Evolutionary conservation across 2,888 invertebrate genomes (phyloP).

Genomic region (Drosophila ustulata): DNA sequence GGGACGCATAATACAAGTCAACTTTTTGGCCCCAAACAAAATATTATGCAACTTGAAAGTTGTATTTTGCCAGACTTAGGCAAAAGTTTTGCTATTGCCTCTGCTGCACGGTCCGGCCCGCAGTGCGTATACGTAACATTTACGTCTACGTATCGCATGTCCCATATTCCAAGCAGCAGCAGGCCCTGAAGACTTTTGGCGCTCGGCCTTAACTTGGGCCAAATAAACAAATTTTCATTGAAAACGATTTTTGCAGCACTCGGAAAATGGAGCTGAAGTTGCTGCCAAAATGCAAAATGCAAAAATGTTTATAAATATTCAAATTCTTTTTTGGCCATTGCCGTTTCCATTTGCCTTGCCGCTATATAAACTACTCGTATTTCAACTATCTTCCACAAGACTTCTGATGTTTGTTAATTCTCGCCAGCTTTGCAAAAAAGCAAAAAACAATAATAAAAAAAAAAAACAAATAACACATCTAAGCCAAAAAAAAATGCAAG

Average conservation of each 20-base stretch:
- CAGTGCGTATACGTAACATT: not conserved
- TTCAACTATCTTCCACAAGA: slow-evolving; percentile 62
- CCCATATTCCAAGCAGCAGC: slow-evolving; percentile 7
- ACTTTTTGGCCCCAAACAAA: slow-evolving; percentile 44
- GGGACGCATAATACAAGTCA: slow-evolving; percentile 61
- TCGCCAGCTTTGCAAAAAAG: slow-evolving; percentile 40
- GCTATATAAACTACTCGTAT: slow-evolving; percentile 48
- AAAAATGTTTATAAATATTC: slow-evolving; percentile 79
- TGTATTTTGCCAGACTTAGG: slow-evolving; percentile 74
- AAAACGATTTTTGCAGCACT: slow-evolving; percentile 45
- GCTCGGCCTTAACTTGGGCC: slow-evolving; percentile 60
- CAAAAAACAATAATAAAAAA: slow-evolving; percentile 21
- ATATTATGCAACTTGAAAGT: slow-evolving; percentile 66
- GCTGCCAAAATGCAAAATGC: slow-evolving; percentile 77
- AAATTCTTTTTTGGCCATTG: slow-evolving; percentile 57
- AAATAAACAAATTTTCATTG: slow-evolving; percentile 80
- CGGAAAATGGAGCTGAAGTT: slow-evolving; percentile 17
- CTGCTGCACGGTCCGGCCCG: slow-evolving; percentile 12
- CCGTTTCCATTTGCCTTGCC: slow-evolving; percentile 37
- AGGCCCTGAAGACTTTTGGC: slow-evolving; percentile 52
- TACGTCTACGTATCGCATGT: not conserved
- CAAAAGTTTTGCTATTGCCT: slow-evolving; percentile 66
- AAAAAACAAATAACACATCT: slow-evolving; percentile 29
- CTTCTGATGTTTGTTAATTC: slow-evolving; percentile 72
- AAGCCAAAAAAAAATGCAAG: slow-evolving; percentile 37